phyloP scores from a whole-genome alignment of 2,113 vertebrate genomes.

The Cricetomys ansorgei region DNA sequence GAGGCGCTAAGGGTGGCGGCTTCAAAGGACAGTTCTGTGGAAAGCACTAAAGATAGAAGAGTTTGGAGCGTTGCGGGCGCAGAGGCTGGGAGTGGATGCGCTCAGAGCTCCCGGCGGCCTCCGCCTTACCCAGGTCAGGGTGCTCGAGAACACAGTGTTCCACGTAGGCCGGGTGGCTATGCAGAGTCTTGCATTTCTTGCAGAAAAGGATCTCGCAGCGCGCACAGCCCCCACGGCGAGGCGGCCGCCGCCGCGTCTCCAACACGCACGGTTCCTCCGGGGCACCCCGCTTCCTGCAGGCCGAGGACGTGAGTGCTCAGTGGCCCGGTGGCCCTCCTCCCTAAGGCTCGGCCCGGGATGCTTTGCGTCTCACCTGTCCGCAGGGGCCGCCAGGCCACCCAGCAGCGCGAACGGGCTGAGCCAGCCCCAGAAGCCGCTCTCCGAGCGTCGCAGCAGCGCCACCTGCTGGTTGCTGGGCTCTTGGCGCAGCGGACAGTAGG shows the following conservation, averaged over 20 bases:
- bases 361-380: slow-evolving; percentile 71
- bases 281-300: slow-evolving; percentile 58
- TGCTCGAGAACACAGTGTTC: slow-evolving; percentile 82
- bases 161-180: slow-evolving; percentile 77
- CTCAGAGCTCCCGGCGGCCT: not conserved
- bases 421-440: slow-evolving; percentile 79
- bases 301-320: not conserved
- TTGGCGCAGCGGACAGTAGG: slow-evolving; percentile 57
- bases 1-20: not conserved
- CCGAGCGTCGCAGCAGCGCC: slow-evolving; percentile 71
- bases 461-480: slow-evolving; percentile 65
- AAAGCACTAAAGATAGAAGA: not conserved
- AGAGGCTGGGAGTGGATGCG: not conserved
- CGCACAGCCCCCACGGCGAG: slow-evolving; percentile 46
- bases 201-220: slow-evolving; percentile 82
- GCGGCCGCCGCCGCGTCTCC: slow-evolving; percentile 42
- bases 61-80: not conserved
- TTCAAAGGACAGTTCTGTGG: not conserved
- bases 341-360: accelerated
- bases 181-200: slow-evolving; percentile 77
- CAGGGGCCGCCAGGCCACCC: not conserved
- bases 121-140: slow-evolving; percentile 5
- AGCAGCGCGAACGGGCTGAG: slow-evolving; percentile 60
- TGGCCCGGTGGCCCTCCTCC: accelerated
- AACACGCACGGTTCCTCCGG: slow-evolving; percentile 71